A percentile compares a stretch with the other conserved stretches of the same genome.
Conservation (phyloP, 2,113 vertebrate genomes). For the Petaurus breviceps region DNA sequence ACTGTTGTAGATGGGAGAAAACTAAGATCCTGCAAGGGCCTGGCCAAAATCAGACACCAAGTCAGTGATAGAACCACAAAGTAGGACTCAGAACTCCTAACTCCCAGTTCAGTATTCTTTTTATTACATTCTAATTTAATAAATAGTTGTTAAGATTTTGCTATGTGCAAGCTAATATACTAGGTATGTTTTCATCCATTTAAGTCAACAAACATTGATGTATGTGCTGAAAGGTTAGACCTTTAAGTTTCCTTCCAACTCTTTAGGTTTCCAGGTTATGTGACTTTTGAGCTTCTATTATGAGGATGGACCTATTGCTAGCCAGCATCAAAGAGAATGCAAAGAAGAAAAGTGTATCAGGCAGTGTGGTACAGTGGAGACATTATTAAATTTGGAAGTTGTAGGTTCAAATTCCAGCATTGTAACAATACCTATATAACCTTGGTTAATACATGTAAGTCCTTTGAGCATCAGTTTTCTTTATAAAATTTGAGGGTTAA, state of each 20-base stretch:
- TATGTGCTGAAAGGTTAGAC: not conserved
- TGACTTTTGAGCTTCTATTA: not conserved
- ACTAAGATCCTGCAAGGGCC: not conserved
- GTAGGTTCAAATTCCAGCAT: not conserved
- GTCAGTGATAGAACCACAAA: not conserved
- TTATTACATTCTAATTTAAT: not conserved
- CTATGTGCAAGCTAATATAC: not conserved
- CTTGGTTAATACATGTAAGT: not conserved
- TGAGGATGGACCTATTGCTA: not conserved
- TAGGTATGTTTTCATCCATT: not conserved
- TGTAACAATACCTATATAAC: not conserved
- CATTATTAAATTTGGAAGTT: not conserved
- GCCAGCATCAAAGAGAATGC: not conserved
- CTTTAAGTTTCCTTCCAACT: not conserved
- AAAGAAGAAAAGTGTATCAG: not conserved
- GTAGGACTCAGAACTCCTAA: not conserved
- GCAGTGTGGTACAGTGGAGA: not conserved
- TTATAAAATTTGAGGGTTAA: not conserved
- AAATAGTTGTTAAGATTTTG: not conserved
- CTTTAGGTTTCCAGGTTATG: not conserved
- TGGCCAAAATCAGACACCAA: not conserved
- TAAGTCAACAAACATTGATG: no score
- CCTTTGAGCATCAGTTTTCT: not conserved
- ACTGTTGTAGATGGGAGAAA: not conserved
- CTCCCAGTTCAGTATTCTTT: not conserved